These are phyloP conservation scores for Gobius niger DNA, from an alignment of 2,113 vertebrate genomes.

Conservation along the genomic window DNA sequence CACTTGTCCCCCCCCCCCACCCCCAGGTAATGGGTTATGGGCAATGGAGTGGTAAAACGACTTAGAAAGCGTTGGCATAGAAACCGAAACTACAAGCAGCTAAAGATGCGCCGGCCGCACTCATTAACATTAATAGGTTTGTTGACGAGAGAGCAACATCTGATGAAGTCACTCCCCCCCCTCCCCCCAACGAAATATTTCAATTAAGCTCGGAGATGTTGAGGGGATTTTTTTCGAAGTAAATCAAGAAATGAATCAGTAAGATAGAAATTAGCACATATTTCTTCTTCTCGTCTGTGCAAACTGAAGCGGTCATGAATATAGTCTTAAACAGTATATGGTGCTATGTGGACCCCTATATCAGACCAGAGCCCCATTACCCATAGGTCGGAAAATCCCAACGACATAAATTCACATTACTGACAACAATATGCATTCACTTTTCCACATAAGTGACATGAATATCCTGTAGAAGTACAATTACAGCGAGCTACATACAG, in stretches of 20 bases:
- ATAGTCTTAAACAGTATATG: too few species aligned
- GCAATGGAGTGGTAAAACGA: conserved; percentile 1
- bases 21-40: conserved; percentile 85
- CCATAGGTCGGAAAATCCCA: too few species aligned
- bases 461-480: too few species aligned
- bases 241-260: background rate
- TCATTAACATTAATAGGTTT: conserved; percentile 6
- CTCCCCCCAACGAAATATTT: background rate
- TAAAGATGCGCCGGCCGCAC: background rate
- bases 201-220: background rate
- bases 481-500: too few species aligned
- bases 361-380: too few species aligned
- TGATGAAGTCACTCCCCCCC: background rate
- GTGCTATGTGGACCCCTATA: too few species aligned
- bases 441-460: too few species aligned
- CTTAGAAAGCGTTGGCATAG: background rate
- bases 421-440: too few species aligned
- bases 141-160: background rate
- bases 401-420: too few species aligned
- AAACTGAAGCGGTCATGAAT: too few species aligned
- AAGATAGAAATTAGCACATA: background rate
- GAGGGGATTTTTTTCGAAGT: background rate
- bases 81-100: background rate
- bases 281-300: too few species aligned
- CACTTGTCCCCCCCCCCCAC: background rate